Conservation (phyloP, 1,140 invertebrate genomes). For the Tachypleus tridentatus region DNA sequence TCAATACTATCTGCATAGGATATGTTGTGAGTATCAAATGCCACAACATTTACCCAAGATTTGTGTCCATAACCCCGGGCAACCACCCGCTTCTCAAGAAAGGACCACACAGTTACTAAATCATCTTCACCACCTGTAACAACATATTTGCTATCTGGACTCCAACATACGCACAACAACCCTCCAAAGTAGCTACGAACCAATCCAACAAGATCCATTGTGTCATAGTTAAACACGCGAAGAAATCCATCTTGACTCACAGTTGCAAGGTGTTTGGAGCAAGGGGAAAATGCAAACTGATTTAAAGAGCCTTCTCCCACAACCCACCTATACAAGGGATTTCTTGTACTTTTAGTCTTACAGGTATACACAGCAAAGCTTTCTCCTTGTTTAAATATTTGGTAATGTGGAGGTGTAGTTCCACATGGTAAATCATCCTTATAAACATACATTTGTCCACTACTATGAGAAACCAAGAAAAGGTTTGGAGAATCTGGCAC, state of each 20-base stretch:
- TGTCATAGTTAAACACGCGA: conserved; percentile 91
- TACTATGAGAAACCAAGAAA: conserved; percentile 87
- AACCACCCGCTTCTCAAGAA: conserved; percentile 81
- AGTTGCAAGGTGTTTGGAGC: conserved; percentile 77
- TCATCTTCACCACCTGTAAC: conserved; percentile 98
- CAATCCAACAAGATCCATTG: conserved; percentile 84
- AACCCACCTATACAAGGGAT: conserved; percentile 79
- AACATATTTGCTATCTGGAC: conserved; percentile 87
- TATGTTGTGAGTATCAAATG: conserved; percentile 86
- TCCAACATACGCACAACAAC: conserved; percentile 89
- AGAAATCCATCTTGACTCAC: conserved; percentile 94
- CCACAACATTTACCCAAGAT: conserved; percentile 94
- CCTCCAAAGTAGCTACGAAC: conserved; percentile 96
- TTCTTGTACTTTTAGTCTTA: conserved; percentile 90
- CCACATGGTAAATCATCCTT: conserved; percentile 89
- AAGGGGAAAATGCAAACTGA: conserved; percentile 94
- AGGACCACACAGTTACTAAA: conserved; percentile 94
- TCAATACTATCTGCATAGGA: conserved; percentile 34
- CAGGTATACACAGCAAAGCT: conserved; percentile 88
- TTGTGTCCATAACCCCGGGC: conserved; percentile 84
- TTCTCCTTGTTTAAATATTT: conserved; percentile 89
- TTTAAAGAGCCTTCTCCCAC: conserved; percentile 78
- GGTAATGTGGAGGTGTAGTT: conserved; percentile 65
- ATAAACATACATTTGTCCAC: conserved; percentile 95
- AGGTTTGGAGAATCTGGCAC: conserved; percentile 83